Base-by-base conservation (phyloP, 2,113 vertebrate genomes). In the Addax nasomaculatus region DNA sequence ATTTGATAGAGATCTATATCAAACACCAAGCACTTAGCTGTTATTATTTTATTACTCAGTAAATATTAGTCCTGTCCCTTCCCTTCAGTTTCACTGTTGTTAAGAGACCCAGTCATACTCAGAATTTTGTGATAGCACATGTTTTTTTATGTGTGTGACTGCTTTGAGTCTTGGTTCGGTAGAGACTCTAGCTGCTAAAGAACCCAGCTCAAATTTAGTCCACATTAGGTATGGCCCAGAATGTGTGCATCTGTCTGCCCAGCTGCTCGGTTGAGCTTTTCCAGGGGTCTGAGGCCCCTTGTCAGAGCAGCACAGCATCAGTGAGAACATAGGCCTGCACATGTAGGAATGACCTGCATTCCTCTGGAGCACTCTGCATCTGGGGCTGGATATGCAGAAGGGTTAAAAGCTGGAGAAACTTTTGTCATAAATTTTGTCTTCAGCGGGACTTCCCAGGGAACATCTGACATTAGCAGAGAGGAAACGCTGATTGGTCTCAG, bases 381-480 rank as follows among this genome's bases (percentile, higher is more conserved):
- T 92, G 89, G 78, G 89, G 62, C 73, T 13, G 25, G 62, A 36
- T 93, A 25, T 80, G 85, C 83, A 92, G 67, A 96, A 97, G 95
- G 85, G 93, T 97, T 97, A 96, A 97, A 97, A 97, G 88, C 88
- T 89, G 86, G 76, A 97, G 97, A 98, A 97, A 98, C 96, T 98
- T 98, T 57, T 2, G 45, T 95, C 93, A 89, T 98, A 96, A 97
- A 98, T 98, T 97, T 96, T 93, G 95, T 96, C 96, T 97, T 90
- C 96, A 95, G 94, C 90, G 67, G 90, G 93, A 97, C 96, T 98
- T 98, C 93, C 95, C 93, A 90, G 94, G 89, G 91, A 95, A 96
- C 88, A 94, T 95, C 97, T 97, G 97, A 97, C 96, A 96, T 96
- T 90, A 98, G 89, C 93, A 89, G 89, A 89, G 70, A 97, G 92